Evolutionary conservation across 2,888 invertebrate genomes (phyloP).

Genomic region (Melolontha melolontha): DNA sequence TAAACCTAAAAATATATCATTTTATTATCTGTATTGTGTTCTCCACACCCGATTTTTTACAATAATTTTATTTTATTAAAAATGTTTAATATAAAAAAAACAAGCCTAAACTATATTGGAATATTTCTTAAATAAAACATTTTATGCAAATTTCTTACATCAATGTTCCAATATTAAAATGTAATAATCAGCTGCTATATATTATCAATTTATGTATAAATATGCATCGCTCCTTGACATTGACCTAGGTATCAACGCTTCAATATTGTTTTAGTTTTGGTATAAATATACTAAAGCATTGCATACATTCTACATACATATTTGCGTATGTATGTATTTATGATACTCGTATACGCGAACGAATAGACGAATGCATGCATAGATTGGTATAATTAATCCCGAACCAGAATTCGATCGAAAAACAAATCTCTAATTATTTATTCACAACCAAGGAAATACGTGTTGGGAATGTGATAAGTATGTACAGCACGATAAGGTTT

Average conservation of each 20-base stretch:
- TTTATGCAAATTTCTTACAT: too few species aligned
- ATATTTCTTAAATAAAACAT: too few species aligned
- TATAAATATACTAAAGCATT: slow-evolving; percentile 13
- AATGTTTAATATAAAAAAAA: too few species aligned
- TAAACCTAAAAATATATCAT: too few species aligned
- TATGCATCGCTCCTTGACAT: slow-evolving; percentile 24
- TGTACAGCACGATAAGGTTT: slow-evolving; percentile 28
- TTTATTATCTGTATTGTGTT: too few species aligned
- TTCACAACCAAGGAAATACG: slow-evolving; percentile 28
- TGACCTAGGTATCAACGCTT: slow-evolving; percentile 21
- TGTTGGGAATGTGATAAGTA: slow-evolving; percentile 33
- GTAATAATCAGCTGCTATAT: background rate
- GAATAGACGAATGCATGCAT: background rate
- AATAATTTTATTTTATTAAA: too few species aligned
- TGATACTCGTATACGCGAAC: background rate
- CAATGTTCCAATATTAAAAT: too few species aligned
- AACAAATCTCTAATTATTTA: slow-evolving; percentile 21
- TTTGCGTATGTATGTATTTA: background rate
- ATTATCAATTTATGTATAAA: slow-evolving; percentile 5
- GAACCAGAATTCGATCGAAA: slow-evolving; percentile 15
- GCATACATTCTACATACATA: background rate
- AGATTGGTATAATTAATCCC: background rate
- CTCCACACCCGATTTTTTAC: too few species aligned
- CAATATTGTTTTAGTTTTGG: slow-evolving; percentile 21
- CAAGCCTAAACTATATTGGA: too few species aligned